Conservation (phyloP, 1,140 invertebrate species). For the Lepidurus arcticus region DNA sequence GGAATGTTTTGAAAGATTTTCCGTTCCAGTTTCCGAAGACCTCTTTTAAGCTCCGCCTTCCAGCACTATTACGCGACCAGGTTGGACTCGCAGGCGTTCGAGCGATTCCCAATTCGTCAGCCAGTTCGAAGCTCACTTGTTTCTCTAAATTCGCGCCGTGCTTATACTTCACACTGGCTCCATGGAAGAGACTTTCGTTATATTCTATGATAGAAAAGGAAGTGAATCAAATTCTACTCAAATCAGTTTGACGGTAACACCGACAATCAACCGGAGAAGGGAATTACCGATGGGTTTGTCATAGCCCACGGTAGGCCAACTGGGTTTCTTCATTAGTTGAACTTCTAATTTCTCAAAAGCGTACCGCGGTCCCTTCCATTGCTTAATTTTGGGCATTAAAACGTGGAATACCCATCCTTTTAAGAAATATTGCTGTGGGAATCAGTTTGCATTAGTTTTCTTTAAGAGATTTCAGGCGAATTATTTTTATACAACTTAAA, state of each 20-base stretch:
- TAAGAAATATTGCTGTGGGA: constrained; percentile 31
- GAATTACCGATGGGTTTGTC: background rate
- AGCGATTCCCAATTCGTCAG: background rate
- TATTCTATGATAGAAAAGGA: background rate
- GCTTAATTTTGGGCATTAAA: constrained; percentile 28
- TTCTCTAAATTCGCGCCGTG: background rate
- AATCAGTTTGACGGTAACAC: too few relatives aligned
- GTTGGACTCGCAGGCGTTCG: background rate
- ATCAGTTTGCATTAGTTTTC: background rate
- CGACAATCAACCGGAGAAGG: too few relatives aligned
- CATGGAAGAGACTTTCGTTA: background rate
- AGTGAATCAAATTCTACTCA: background rate
- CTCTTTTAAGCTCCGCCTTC: background rate
- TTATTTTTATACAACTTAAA: background rate
- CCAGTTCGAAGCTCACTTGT: background rate
- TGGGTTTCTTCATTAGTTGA: constrained; percentile 6
- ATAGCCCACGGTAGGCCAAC: constrained; percentile 29
- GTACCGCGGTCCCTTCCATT: background rate
- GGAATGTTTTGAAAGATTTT: background rate
- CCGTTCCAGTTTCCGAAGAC: background rate
- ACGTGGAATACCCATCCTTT: constrained; percentile 30
- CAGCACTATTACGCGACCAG: background rate
- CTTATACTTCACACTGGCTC: background rate
- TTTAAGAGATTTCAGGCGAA: background rate
- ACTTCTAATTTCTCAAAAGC: constrained; percentile 31